These are phyloP conservation scores for Steinernema khuongi DNA, from an alignment of 1,140 invertebrate genomes.

Conservation along the genomic window DNA sequence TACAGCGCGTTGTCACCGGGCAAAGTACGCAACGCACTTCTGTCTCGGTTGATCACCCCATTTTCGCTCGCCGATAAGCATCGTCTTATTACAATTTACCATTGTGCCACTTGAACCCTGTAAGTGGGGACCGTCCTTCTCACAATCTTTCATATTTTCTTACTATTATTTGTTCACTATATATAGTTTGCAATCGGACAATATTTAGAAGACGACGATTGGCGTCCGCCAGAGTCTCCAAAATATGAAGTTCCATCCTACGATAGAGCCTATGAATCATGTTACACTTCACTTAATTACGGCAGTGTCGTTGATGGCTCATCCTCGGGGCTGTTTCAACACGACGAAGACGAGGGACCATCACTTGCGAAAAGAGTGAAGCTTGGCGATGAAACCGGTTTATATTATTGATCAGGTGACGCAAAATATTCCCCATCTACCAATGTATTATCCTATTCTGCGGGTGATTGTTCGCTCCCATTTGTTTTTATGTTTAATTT, in stretches of 20 bases:
- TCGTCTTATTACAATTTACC: background rate
- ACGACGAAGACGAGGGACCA: background rate
- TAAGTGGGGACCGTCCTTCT: background rate
- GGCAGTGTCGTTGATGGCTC: background rate
- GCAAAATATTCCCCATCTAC: background rate
- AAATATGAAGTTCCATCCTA: background rate
- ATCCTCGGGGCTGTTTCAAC: background rate
- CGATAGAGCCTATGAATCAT: slow-evolving; percentile 1
- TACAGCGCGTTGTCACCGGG: background rate
- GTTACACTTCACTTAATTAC: background rate
- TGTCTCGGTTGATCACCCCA: slow-evolving; percentile 64
- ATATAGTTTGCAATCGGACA: slow-evolving; percentile 20
- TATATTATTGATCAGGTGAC: background rate
- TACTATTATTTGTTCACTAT: background rate
- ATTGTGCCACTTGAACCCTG: slow-evolving; percentile 17
- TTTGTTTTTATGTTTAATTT: too few relatives aligned
- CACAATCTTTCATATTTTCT: background rate
- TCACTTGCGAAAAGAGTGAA: background rate
- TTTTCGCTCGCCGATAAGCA: slow-evolving; percentile 65
- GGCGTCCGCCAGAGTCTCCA: slow-evolving; percentile 38
- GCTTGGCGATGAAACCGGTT: background rate
- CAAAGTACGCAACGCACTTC: background rate
- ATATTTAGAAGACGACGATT: slow-evolving; percentile 39
- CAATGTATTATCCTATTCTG: background rate
- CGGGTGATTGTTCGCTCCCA: background rate